These are phyloP conservation scores for Alethe diademata DNA, from an alignment of 2,113 vertebrate genomes.

Conservation along the genomic window DNA sequence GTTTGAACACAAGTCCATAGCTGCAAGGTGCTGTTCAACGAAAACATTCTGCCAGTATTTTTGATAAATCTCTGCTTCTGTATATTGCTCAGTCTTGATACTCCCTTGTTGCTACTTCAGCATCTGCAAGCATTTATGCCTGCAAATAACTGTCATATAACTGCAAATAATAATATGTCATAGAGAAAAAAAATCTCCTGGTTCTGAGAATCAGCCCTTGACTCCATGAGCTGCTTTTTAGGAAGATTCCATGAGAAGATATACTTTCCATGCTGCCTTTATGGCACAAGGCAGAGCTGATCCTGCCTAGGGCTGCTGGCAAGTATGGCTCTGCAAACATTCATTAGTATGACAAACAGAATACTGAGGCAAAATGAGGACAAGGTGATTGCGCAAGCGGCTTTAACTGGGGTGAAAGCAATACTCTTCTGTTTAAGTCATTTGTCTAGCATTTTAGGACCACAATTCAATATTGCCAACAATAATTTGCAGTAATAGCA, in stretches of 20 bases:
- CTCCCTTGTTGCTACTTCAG: background rate
- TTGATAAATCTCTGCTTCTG: background rate
- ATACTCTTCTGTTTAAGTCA: background rate
- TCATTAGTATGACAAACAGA: background rate
- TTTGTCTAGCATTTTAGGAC: background rate
- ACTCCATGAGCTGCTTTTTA: background rate
- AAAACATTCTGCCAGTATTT: background rate
- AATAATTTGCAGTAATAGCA: background rate
- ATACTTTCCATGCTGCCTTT: background rate
- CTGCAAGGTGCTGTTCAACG: background rate
- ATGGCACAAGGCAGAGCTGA: background rate
- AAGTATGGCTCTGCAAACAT: background rate
- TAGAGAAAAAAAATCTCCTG: background rate
- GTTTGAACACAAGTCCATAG: background rate
- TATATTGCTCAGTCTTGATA: background rate
- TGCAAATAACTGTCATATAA: background rate
- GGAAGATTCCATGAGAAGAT: background rate
- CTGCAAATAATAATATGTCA: too few relatives aligned
- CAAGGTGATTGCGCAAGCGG: background rate
- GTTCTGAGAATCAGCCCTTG: background rate
- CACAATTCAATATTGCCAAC: background rate
- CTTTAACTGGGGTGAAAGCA: background rate
- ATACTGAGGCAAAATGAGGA: slow-evolving; percentile 1
- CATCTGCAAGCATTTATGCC: background rate
- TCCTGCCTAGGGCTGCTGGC: background rate